Evolutionary conservation across 2,797 vertebrate species (phyloP), one percentile per base, ranked within the genome.

Genomic region (Acanthornis magna): DNA sequence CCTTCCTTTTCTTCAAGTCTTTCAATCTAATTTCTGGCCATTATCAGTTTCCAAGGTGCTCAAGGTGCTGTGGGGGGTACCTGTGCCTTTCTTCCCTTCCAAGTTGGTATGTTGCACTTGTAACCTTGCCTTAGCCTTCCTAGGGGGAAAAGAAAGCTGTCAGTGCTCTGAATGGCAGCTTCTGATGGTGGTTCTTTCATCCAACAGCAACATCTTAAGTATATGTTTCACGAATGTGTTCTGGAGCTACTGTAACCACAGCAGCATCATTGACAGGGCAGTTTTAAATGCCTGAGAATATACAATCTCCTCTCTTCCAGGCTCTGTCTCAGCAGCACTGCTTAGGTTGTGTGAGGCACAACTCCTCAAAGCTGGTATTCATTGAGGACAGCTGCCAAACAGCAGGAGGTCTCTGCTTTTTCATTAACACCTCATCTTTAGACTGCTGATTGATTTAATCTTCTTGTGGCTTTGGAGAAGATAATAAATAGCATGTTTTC

Each of bases 391-490:
- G 51, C 63, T 85, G 70, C 67, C 88, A 89, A 67, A 53, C 55
- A 86, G 70, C 55, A 76, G 67, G 84, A 63, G n/a, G 48, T 81
- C 78, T 25, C 54, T 87, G 63, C 65, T 61, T 80, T 95, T 91
- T 74, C 92, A 91, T 87, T 95, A 92, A 65, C 72, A 30, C 78
- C 88, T 92, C 2, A 0, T 85, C 74, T 89, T 87, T 63, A 76
- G 60, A 23, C 61, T 71, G 66, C 58, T 80, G 75, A 73, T 87
- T 67, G 71, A 83, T 86, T 83, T 88, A 45, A 91, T 94, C 54
- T 85, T 75, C 48, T 75, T 79, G 29, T 74, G 78, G 50, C 65
- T 97, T 82, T 91, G 74, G 89, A 86, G 78, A 82, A 75, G 38
- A 42, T 87, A 71, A 68, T 80, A 85, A 92, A 85, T 57, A 70